These are phyloP conservation scores for Ctenodactylus gundi DNA, from an alignment of 2,113 vertebrate genomes.

Conservation along the genomic window DNA sequence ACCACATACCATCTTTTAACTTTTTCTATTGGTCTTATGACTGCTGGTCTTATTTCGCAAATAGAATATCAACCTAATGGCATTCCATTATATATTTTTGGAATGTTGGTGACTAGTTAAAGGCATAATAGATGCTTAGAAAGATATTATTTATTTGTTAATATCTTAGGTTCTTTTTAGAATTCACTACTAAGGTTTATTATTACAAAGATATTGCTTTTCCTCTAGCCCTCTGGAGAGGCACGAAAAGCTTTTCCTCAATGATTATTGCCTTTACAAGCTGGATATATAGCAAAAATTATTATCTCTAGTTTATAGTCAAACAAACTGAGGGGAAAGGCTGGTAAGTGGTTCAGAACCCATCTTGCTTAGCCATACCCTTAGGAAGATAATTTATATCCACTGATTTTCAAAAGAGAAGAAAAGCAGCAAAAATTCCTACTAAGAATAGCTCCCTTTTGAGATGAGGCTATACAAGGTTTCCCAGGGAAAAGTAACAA, in stretches of 20 bases:
- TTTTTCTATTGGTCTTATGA: background rate
- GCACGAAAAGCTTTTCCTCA: background rate
- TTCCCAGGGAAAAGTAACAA: background rate
- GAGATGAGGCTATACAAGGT: background rate
- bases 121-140: background rate
- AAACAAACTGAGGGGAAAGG: background rate
- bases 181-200: constrained; percentile 18
- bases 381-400: constrained; percentile 5
- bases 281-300: background rate
- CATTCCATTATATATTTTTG: background rate
- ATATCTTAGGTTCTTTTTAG: constrained; percentile 17
- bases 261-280: background rate
- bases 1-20: background rate
- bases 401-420: background rate
- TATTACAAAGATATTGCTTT: background rate
- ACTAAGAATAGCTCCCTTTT: background rate
- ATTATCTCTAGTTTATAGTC: background rate
- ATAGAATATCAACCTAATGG: background rate
- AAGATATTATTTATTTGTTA: background rate
- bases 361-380: background rate
- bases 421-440: background rate
- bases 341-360: background rate
- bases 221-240: background rate
- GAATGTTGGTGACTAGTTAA: background rate
- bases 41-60: constrained; percentile 10